Evolutionary conservation across 2,797 vertebrate species (phyloP), one percentile per base, ranked within the genome.

Genomic region (Anolis apletophallus): DNA sequence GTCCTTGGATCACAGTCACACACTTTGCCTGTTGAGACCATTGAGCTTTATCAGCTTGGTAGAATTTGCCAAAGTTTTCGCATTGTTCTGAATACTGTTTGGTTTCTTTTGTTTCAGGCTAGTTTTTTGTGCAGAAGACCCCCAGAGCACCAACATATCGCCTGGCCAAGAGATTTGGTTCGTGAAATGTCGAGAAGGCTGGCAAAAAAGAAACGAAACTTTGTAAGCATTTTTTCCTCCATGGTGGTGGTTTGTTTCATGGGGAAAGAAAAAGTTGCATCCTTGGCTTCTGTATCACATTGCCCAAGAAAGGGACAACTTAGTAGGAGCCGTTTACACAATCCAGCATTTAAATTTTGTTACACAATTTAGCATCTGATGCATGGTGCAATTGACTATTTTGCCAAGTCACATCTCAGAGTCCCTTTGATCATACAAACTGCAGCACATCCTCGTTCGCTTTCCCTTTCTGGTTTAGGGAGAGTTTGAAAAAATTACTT

Each of bases 111-210:
- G 3, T 91, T 14, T 32, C 90, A 99, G 98, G 92, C 95, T 98
- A 93, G 97, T 97, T 0, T 99, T 99, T 90, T 99, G 98, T 86
- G 96, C 95, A 14, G 94, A 98, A 93, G 97, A 98, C 81, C 92
- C 46, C 84, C 95, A 91, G 79, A 86, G 91, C 11, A 98, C 93
- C 0, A 95, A 95, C n/a, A 97, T 99, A 81, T 93, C 97, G 23
- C 98, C 98, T 1, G 98, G 98, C 1, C 97, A 96, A 40, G 96
- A 97, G 1, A 86, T 99, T 86, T 97, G 95, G 74, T 99, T 97
- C 55, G 86, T 95, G 40, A 99, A 99, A 92, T 99, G 99, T 88
- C 94, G 92, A 14, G 97, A 98, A 73, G 97, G 97, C 29, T 98
- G 98, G 98, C 97, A 97, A 90, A 97, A 96, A 78, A 98, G 97